Percentiles rank a stretch among this genome's conserved stretches.
phyloP scores from a whole-genome alignment of 1,140 invertebrate species.

The Pachypeltis micranthus region DNA sequence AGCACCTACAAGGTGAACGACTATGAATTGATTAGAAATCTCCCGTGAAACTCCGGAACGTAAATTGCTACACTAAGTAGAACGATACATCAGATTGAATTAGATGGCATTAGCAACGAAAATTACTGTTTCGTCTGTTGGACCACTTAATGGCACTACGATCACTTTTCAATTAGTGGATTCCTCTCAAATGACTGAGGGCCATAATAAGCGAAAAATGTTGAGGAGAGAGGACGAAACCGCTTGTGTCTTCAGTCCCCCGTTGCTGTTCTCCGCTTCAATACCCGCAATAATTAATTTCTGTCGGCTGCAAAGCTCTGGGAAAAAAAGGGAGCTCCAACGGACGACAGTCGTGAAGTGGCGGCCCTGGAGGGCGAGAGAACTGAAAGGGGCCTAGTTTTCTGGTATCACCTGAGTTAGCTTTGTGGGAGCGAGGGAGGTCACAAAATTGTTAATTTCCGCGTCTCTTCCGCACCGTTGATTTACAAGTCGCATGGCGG shows the following conservation, averaged over 20 bases:
- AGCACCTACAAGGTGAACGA: too few relatives aligned
- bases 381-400: neutral
- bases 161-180: too few relatives aligned
- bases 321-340: neutral
- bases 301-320: neutral
- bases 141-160: too few relatives aligned
- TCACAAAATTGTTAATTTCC: slow-evolving; percentile 5
- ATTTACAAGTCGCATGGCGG: neutral
- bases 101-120: too few relatives aligned
- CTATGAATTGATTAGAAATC: too few relatives aligned
- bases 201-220: too few relatives aligned
- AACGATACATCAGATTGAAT: too few relatives aligned
- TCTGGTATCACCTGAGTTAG: neutral
- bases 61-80: too few relatives aligned
- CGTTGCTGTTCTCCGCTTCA: neutral
- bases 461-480: slow-evolving; percentile 1
- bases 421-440: too few relatives aligned
- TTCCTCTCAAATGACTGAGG: neutral
- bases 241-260: neutral
- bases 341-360: neutral
- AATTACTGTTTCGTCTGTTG: too few relatives aligned
- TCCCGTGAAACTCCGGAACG: too few relatives aligned
- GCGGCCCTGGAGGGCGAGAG: neutral
- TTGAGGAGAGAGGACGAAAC: too few relatives aligned
- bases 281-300: slow-evolving; percentile 1